phyloP scores from a whole-genome alignment of 2,888 invertebrate genomes.

The Lepidochrysops patricia region DNA sequence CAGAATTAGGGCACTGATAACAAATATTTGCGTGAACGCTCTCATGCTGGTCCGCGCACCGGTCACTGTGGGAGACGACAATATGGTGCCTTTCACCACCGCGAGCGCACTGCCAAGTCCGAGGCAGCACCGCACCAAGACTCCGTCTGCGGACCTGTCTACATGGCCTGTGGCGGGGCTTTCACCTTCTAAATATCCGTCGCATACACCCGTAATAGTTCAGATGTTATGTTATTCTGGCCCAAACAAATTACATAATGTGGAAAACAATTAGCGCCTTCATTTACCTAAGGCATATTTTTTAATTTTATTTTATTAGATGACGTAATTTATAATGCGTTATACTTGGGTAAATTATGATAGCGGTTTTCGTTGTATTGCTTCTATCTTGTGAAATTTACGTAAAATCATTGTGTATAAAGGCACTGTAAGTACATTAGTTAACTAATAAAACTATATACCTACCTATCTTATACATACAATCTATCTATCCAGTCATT shows the following conservation, averaged over 20 bases:
- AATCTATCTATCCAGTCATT: too few relatives aligned
- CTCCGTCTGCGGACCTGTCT: conserved; percentile 47
- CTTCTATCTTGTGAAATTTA: too few relatives aligned
- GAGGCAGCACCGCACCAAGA: conserved; percentile 29
- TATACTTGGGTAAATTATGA: too few relatives aligned
- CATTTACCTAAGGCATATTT: background rate
- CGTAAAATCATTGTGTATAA: too few relatives aligned
- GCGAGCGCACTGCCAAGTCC: conserved; percentile 53
- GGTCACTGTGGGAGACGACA: conserved; percentile 44
- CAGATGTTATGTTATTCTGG: background rate
- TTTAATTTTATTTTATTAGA: background rate
- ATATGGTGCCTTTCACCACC: conserved; percentile 68
- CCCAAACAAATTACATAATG: background rate
- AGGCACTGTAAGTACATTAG: too few relatives aligned
- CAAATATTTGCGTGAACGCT: conserved; percentile 51
- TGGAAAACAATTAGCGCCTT: background rate
- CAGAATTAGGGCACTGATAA: conserved; percentile 57
- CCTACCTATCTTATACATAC: too few relatives aligned
- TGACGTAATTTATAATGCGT: too few relatives aligned
- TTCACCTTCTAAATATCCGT: conserved; percentile 49
- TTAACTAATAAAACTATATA: too few relatives aligned
- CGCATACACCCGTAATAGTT: conserved; percentile 1
- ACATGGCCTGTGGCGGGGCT: too few relatives aligned
- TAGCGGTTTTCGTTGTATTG: too few relatives aligned
- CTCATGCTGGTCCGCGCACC: conserved; percentile 45